phyloP scores from a whole-genome alignment of 37 sponge, comb jelly and placozoan genomes.

The Cladorhizidae sp. region DNA sequence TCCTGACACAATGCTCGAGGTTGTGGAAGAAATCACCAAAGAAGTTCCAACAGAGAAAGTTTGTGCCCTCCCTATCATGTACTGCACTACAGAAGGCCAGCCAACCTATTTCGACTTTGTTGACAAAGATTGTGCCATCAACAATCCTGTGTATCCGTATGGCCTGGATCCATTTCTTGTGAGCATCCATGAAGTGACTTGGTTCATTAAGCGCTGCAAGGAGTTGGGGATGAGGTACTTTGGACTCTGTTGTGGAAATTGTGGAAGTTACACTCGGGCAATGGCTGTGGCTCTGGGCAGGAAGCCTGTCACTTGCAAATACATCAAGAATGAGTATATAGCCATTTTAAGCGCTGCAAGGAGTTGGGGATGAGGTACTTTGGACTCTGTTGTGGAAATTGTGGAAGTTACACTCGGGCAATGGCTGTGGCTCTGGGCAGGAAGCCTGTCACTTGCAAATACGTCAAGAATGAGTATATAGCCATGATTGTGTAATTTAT shows the following conservation, averaged over 20 bases:
- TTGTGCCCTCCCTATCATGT: constrained; percentile 59
- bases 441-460: constrained; percentile 36
- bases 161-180: constrained; percentile 48
- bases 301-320: constrained; percentile 33
- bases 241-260: constrained; percentile 75
- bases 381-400: constrained; percentile 75
- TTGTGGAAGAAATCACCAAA: constrained; percentile 44
- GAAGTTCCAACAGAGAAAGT: constrained; percentile 50
- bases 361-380: constrained; percentile 63
- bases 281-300: constrained; percentile 63
- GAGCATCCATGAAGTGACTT: constrained; percentile 26
- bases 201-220: constrained; percentile 45
- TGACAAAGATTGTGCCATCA: constrained; percentile 33
- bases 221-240: constrained; percentile 63
- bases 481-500: too few species aligned
- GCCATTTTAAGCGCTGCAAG: constrained; percentile 28
- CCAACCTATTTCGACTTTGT: constrained; percentile 23
- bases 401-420: constrained; percentile 44
- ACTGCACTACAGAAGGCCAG: constrained; percentile 61
- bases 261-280: constrained; percentile 44
- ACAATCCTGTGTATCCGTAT: constrained; percentile 48
- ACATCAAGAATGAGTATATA: constrained; percentile 5
- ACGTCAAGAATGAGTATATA: too few species aligned
- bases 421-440: constrained; percentile 65
- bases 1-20: constrained; percentile 51